Base-by-base conservation (phyloP, 2,888 invertebrate species). In the Blastobasis adustella region DNA sequence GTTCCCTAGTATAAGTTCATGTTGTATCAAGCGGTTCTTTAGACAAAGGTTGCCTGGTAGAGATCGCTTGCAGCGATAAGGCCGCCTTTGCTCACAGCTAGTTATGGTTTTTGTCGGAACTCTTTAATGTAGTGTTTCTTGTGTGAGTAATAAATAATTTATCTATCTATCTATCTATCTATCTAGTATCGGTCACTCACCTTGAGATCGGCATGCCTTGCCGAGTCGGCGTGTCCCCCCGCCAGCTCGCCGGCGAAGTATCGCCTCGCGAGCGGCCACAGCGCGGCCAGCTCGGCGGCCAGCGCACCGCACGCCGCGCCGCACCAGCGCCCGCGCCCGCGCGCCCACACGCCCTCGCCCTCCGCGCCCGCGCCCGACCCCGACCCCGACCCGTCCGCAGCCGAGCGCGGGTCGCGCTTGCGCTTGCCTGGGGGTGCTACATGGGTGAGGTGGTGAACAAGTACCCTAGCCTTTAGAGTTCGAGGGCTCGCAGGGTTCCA, bases 231-330 rank as follows among this genome's bases (percentile, higher is more conserved):
- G 58, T 94, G 92, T 48, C 67, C 58, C 0, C 94, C 93, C 63
- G 93, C 92, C 51, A 98, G 82, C 71, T 97, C 95, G 6, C 96
- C 96, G 5, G 94, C 94, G 79, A 98, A 98, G 89, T 99, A 99
- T 43, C 96, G 93, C 69, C 97, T 94, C 0, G 98, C 98, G 1
- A 99, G 91, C 72, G 97, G 95, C 98, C 98, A 99, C 65, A 99
- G 91, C 77, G 98, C 96, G 40, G 96, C 96, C 71, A 98, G 91
- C 62, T 84, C 82, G 8, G 76, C 62, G 0, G 80, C 67, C 37
- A 89, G 73, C 50, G 86, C 85, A 37, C 79, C 84, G 62, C 88
- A 80, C 50, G 79, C 76, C 51, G 88, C 87, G 39, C 76, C 81
- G 61, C 82, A 82, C 84, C 88, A 83, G 54, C 68, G 66, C 58